Conservation (phyloP, 2,113 vertebrate genomes). For the Alces alces region DNA sequence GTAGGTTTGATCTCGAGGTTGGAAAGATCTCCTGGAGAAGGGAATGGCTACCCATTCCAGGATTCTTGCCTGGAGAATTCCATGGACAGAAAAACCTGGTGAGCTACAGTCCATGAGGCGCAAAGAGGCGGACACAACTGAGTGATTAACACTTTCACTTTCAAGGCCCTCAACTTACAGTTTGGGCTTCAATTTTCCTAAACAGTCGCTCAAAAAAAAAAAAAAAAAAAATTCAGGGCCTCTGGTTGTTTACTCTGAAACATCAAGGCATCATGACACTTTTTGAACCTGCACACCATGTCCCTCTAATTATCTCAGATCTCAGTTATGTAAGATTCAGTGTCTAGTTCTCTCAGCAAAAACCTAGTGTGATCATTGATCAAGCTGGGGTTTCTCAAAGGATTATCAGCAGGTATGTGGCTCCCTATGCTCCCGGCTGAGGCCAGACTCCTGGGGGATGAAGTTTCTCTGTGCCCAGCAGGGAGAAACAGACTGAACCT, state of each 20-base stretch:
- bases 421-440: constrained; percentile 27
- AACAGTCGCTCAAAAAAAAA: neutral
- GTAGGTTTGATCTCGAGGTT: accelerated
- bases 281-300: constrained; percentile 14
- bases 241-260: constrained; percentile 30
- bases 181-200: neutral
- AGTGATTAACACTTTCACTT: neutral
- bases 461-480: neutral
- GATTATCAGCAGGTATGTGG: neutral
- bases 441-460: neutral
- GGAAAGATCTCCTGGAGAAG: neutral
- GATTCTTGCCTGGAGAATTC: neutral
- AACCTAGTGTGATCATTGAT: neutral
- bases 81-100: neutral
- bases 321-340: neutral
- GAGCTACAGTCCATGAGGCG: neutral
- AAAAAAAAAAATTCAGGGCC: accelerated
- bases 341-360: constrained; percentile 4
- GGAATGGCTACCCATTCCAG: neutral
- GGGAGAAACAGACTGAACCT: constrained; percentile 37
- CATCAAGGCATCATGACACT: neutral
- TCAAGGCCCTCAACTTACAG: neutral
- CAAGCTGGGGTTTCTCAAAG: neutral
- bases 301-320: constrained; percentile 31
- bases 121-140: neutral